These are phyloP conservation scores for Trachemys scripta DNA, from an alignment of 2,113 vertebrate species.

Conservation along the genomic window DNA sequence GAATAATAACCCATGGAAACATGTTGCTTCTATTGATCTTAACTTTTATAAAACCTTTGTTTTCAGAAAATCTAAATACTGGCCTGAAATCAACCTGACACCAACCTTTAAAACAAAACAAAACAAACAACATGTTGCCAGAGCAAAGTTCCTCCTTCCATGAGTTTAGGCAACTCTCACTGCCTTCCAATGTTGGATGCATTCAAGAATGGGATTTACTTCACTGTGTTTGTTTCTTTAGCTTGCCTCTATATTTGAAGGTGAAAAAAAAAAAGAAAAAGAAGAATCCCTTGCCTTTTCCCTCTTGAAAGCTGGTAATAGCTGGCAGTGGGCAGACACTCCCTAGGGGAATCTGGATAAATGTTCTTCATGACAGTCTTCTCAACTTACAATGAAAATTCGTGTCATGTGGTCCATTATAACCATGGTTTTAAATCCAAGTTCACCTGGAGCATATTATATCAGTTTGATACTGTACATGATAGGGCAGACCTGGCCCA, in stretches of 20 bases:
- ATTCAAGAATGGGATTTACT: background rate
- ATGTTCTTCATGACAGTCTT: background rate
- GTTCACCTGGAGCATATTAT: background rate
- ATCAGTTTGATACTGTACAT: background rate
- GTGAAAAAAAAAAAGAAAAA: fast-evolving
- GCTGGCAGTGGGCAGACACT: background rate
- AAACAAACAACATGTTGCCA: background rate
- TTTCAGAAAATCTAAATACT: background rate
- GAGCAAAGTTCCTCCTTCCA: background rate
- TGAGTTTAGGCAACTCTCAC: background rate
- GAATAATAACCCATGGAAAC: background rate
- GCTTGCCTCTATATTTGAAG: constrained; percentile 1
- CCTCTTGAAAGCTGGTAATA: background rate
- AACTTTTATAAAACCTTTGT: background rate
- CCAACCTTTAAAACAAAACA: background rate
- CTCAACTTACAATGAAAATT: constrained; percentile 19
- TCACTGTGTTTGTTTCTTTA: background rate
- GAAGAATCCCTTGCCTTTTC: background rate
- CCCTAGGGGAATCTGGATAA: background rate
- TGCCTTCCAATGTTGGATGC: background rate
- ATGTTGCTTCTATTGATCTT: background rate
- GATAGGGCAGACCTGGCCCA: background rate
- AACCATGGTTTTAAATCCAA: constrained; percentile 17
- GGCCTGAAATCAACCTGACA: background rate
- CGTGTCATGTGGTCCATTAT: constrained; percentile 8